Base-by-base conservation (phyloP, 37 sponge, comb jelly and placozoan genomes). In the Aplysina aerophoba region DNA sequence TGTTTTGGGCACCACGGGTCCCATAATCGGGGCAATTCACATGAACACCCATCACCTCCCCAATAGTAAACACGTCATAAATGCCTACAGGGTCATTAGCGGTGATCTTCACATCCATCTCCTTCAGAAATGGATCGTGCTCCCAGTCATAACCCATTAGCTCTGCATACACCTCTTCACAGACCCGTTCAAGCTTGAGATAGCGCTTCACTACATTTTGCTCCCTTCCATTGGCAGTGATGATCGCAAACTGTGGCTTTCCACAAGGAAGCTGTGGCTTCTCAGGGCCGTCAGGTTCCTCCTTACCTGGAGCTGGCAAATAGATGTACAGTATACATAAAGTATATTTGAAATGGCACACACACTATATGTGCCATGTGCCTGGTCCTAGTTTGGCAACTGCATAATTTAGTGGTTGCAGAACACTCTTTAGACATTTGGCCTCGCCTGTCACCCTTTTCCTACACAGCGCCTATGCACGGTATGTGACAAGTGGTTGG, bases 151-250 rank as follows among this genome's bases (percentile, higher is more conserved):
- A 34, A 27, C 28, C 71, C 13, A 28, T 34, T 28, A 62, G 27
- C 5, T 11, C 27, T 62, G 2, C 63, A 1, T 27, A 34, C 19
- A 24, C 17, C 11, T 27, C 4, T 34, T 15, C 35, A 62, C n/a
- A 5, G 63, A 5, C n/a, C 1, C 35, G n/a, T n/a, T n/a, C 28
- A 1, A 34, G 33, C 71, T 69, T 24, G 1, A 69, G 71, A 35
- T 31, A 69, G 27, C 34, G 71, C 19, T 30, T 31, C 17, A 35
- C 71, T 31, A 35, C 71, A 4, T 69, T 30, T 34, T 31, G 34
- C 71, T 69, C 71, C 13, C 11, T 69, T 30, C 28, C 71, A 35
- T 69, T 69, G 27, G 71, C 71, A 17, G 71, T 69, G 12, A 69
- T 69, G 34, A 69, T 30, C 28, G 34, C 71, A 28, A 69, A 28